phyloP scores from a whole-genome alignment of 2,888 invertebrate genomes.

The Hartigia nigra region DNA sequence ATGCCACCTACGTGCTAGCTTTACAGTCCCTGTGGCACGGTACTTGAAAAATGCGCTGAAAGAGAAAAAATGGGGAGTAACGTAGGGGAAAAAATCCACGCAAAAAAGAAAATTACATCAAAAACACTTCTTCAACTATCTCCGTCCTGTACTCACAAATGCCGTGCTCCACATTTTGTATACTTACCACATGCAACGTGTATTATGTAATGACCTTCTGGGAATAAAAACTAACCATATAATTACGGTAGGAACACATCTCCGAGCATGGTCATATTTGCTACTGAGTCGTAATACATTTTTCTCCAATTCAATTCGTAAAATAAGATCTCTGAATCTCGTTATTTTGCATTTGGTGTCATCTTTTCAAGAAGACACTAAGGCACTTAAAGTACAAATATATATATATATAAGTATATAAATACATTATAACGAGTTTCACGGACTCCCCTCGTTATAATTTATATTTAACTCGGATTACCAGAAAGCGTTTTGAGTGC shows the following conservation, averaged over 20 bases:
- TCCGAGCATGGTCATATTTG: neutral
- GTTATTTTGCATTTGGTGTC: neutral
- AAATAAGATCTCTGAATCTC: neutral
- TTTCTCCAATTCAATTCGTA: neutral
- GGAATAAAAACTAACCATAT: neutral
- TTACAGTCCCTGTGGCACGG: neutral
- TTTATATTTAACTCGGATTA: too few relatives aligned
- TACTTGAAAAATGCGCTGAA: neutral
- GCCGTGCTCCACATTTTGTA: neutral
- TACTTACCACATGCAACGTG: neutral
- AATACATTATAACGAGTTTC: too few relatives aligned
- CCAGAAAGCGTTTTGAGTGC: too few relatives aligned
- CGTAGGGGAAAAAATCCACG: neutral
- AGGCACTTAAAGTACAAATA: neutral
- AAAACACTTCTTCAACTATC: neutral
- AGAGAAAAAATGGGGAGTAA: constrained; percentile 12
- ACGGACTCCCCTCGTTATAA: too few relatives aligned
- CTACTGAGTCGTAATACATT: neutral
- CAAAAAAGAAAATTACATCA: constrained; percentile 8
- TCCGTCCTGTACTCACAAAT: neutral
- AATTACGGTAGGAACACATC: neutral
- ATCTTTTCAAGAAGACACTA: neutral
- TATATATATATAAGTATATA: too few relatives aligned
- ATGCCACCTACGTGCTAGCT: constrained; percentile 34
- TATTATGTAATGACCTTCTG: neutral